Conservation (phyloP, 2,797 vertebrate species). For the Selene dorsalis region DNA sequence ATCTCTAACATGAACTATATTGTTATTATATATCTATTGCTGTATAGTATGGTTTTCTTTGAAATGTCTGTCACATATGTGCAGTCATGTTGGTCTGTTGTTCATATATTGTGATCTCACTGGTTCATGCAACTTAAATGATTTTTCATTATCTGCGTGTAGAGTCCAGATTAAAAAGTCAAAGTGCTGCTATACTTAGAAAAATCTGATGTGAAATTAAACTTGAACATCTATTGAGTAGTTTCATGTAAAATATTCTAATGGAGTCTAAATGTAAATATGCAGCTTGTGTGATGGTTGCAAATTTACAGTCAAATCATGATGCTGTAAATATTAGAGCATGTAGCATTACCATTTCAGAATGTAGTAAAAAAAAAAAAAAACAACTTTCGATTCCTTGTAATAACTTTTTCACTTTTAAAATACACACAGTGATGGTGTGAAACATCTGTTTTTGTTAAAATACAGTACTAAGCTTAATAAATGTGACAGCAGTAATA, state of each 20-base stretch:
- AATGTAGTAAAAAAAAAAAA: not conserved
- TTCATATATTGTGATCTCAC: constrained; percentile 36
- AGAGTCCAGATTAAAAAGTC: not conserved
- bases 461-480: constrained; percentile 21
- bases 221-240: constrained; percentile 12
- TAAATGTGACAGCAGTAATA: constrained; percentile 39
- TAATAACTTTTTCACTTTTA: constrained; percentile 11
- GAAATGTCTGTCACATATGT: constrained; percentile 15
- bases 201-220: constrained; percentile 46
- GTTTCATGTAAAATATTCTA: constrained; percentile 29
- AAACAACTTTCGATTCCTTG: constrained; percentile 1
- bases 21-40: constrained; percentile 14
- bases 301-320: not conserved
- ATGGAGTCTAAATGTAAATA: constrained; percentile 38
- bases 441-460: constrained; percentile 43
- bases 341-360: not conserved
- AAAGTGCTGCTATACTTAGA: constrained; percentile 40
- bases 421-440: not conserved
- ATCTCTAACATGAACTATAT: not conserved
- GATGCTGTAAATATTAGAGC: constrained; percentile 24
- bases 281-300: constrained; percentile 6
- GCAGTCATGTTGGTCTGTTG: constrained; percentile 2
- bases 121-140: constrained; percentile 17
- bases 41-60: constrained; percentile 12
- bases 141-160: constrained; percentile 31